Evolutionary conservation across 2,113 vertebrate genomes (phyloP).

Genomic region (Stercorarius parasiticus): DNA sequence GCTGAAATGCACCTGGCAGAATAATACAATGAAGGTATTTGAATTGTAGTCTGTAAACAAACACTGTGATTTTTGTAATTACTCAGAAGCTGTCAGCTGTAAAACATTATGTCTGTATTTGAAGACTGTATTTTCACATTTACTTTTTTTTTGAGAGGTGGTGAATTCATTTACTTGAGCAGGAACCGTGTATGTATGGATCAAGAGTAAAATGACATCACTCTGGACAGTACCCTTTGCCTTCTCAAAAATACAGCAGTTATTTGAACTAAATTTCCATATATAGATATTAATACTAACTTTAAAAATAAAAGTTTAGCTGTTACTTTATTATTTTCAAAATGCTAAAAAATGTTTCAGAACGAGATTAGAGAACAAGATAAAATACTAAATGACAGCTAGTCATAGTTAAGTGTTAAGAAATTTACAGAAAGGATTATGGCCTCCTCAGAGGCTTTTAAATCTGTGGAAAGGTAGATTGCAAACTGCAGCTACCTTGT

Average conservation of each 20-base stretch:
- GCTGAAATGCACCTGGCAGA: background rate
- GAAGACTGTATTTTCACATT: background rate
- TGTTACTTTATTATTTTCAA: background rate
- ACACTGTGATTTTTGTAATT: background rate
- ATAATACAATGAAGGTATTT: background rate
- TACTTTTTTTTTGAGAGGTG: background rate
- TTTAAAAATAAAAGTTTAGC: background rate
- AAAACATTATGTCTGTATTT: background rate
- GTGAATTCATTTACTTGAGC: background rate
- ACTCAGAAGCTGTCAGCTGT: background rate
- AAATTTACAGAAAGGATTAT: background rate
- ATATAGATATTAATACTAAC: background rate
- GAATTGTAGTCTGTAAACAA: constrained; percentile 25
- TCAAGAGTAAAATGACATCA: background rate
- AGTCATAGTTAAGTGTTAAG: background rate
- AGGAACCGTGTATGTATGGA: background rate
- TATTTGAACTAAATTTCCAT: background rate
- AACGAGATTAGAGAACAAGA: background rate
- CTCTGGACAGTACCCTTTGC: background rate
- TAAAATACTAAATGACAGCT: background rate
- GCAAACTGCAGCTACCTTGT: background rate
- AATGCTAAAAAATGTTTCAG: background rate
- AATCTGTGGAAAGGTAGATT: constrained; percentile 10
- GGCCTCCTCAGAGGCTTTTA: background rate
- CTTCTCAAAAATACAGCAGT: background rate